Percentiles rank a stretch among this genome's conserved stretches.
phyloP scores from a whole-genome alignment of 2,113 vertebrate genomes.

The Solea solea region DNA sequence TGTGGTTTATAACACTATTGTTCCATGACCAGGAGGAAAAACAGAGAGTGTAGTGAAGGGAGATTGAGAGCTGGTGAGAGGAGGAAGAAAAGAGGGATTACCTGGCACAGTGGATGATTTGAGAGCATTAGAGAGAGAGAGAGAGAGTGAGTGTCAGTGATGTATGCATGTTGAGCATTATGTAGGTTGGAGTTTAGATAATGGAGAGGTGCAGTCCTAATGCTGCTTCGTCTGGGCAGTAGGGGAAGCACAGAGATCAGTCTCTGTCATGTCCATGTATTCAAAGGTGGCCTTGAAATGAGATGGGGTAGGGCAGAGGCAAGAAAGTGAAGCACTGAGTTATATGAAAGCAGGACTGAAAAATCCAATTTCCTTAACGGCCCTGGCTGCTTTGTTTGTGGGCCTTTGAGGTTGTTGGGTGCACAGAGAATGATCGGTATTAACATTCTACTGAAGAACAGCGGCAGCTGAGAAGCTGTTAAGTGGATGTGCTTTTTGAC shows the following conservation, averaged over 20 bases:
- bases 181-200: constrained; percentile 61
- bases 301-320: constrained; percentile 5
- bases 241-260: constrained; percentile 42
- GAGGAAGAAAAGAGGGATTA: too few relatives aligned
- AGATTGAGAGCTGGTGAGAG: constrained; percentile 38
- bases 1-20: constrained; percentile 73
- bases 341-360: constrained; percentile 19
- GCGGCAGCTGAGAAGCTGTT: constrained; percentile 15
- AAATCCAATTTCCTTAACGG: constrained; percentile 55
- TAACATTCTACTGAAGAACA: constrained; percentile 18
- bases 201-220: constrained; percentile 36
- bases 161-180: constrained; percentile 53
- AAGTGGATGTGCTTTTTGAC: constrained; percentile 4
- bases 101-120: too few relatives aligned
- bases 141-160: constrained; percentile 42
- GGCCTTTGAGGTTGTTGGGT: constrained; percentile 17
- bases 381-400: constrained; percentile 28
- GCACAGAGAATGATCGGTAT: constrained; percentile 30
- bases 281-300: constrained; percentile 56
- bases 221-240: constrained; percentile 28
- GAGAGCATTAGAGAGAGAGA: constrained; percentile 4
- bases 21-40: constrained; percentile 48
- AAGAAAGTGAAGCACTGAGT: constrained; percentile 16
- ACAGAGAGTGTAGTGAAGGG: constrained; percentile 25
- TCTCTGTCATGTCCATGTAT: constrained; percentile 54